These are phyloP conservation scores for Watsonalla binaria DNA, from an alignment of 2,888 invertebrate species.

Conservation along the genomic window DNA sequence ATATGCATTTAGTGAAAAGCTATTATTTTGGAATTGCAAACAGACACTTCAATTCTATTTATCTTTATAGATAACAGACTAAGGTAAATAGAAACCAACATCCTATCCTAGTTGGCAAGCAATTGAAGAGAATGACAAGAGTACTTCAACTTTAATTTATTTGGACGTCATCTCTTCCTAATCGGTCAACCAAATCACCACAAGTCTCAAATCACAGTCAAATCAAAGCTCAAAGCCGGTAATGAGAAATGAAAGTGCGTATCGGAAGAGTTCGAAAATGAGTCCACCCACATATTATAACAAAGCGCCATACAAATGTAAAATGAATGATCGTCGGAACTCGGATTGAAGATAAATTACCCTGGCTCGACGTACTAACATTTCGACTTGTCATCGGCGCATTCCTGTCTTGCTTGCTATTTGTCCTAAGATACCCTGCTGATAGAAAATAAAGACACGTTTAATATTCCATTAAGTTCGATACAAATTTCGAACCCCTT, in stretches of 20 bases:
- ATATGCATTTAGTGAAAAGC: too few species aligned
- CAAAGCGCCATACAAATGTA: slow-evolving; percentile 19
- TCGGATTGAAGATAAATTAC: slow-evolving; percentile 51
- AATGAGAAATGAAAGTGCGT: slow-evolving; percentile 3
- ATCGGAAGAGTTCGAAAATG: neutral
- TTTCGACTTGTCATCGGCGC: slow-evolving; percentile 29
- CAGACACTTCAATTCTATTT: too few species aligned
- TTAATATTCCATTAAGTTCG: too few species aligned
- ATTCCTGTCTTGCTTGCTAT: neutral
- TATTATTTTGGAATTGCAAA: too few species aligned
- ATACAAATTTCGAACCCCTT: too few species aligned
- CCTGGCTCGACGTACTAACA: slow-evolving; percentile 19
- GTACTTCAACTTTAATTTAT: too few species aligned
- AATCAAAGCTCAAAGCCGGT: neutral
- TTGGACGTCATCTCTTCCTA: too few species aligned
- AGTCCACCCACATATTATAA: slow-evolving; percentile 5
- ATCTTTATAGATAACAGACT: too few species aligned
- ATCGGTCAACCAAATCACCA: neutral
- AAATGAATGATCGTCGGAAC: slow-evolving; percentile 24
- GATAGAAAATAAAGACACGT: too few species aligned
- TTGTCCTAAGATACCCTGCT: neutral
- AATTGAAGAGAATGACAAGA: too few species aligned
- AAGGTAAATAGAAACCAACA: too few species aligned
- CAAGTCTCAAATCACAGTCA: neutral
- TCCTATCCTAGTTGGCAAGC: too few species aligned